phyloP scores from a whole-genome alignment of 2,797 vertebrate genomes.

The Leptatherina wallacei region DNA sequence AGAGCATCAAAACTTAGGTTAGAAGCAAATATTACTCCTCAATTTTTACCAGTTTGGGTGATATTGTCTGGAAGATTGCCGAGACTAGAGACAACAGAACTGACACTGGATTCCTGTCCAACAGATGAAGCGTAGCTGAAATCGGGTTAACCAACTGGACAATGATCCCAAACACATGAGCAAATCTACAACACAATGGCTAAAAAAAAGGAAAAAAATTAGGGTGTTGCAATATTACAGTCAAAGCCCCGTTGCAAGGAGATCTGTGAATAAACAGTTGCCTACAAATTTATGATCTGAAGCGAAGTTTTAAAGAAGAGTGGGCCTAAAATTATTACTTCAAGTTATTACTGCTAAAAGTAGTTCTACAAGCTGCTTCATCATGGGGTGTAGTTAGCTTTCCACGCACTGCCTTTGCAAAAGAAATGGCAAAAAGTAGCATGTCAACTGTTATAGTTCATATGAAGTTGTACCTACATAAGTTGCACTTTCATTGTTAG shows the following conservation, averaged over 20 bases:
- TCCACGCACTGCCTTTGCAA: not conserved
- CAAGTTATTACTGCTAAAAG: not conserved
- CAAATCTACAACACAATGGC: not conserved
- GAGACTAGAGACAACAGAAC: not conserved
- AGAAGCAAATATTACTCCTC: not conserved
- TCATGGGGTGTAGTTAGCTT: not conserved
- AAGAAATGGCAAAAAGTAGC: not conserved
- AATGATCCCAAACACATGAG: not conserved
- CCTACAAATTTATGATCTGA: not conserved
- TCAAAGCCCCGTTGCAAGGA: not conserved
- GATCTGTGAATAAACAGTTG: not conserved
- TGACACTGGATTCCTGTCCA: not conserved
- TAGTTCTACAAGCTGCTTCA: not conserved
- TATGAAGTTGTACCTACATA: not conserved
- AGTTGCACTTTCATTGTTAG: conserved; percentile 2
- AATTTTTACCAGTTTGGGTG: not conserved
- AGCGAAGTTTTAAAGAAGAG: not conserved
- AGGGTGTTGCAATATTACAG: no score
- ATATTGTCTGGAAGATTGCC: not conserved
- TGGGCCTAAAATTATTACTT: not conserved
- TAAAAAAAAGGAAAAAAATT: no score
- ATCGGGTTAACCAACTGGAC: not conserved
- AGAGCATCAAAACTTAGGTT: not conserved
- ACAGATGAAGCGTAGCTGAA: not conserved
- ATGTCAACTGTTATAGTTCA: not conserved